Percentiles rank a stretch among this genome's conserved stretches.
These are phyloP conservation scores for Potamilus streckersoni DNA, from an alignment of 1,140 invertebrate species.

Conservation along the genomic window DNA sequence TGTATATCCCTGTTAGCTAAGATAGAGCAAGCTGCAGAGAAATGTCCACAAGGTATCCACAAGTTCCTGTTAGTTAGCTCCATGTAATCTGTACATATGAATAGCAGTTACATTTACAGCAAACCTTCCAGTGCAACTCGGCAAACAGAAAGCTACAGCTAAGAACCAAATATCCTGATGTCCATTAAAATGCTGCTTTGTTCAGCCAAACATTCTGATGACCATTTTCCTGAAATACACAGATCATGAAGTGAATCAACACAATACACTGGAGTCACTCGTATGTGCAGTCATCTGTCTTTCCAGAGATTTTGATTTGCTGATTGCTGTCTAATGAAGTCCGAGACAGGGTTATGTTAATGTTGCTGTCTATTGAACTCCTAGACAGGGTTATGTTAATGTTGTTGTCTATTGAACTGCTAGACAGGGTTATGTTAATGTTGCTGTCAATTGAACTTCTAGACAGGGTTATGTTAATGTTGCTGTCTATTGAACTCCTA, in stretches of 20 bases:
- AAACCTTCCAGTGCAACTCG: slow-evolving; percentile 27
- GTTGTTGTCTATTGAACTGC: no score
- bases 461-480: slow-evolving; percentile 4
- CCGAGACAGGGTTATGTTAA: slow-evolving; percentile 10
- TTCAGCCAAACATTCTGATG: no score
- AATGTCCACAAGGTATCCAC: slow-evolving; percentile 15
- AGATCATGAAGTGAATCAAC: slow-evolving; percentile 15
- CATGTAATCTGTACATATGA: slow-evolving; percentile 30
- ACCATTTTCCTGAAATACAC: slow-evolving; percentile 10
- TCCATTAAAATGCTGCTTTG: no score
- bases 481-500: no score
- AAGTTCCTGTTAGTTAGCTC: slow-evolving; percentile 34
- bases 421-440: no score
- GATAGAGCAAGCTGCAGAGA: slow-evolving; percentile 17
- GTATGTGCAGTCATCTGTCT: slow-evolving; percentile 13
- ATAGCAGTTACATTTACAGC: slow-evolving; percentile 29
- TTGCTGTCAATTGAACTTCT: neutral
- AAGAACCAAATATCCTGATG: slow-evolving; percentile 23
- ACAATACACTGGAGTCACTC: slow-evolving; percentile 10
- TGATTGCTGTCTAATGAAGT: neutral
- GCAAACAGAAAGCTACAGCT: slow-evolving; percentile 27
- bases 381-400: no score
- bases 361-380: no score
- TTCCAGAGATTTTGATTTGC: slow-evolving; percentile 13
- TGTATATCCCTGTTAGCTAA: slow-evolving; percentile 29